Evolutionary conservation across 2,113 vertebrate species (phyloP), one percentile per base, ranked within the genome.

Genomic region (Oostethus manadensis): DNA sequence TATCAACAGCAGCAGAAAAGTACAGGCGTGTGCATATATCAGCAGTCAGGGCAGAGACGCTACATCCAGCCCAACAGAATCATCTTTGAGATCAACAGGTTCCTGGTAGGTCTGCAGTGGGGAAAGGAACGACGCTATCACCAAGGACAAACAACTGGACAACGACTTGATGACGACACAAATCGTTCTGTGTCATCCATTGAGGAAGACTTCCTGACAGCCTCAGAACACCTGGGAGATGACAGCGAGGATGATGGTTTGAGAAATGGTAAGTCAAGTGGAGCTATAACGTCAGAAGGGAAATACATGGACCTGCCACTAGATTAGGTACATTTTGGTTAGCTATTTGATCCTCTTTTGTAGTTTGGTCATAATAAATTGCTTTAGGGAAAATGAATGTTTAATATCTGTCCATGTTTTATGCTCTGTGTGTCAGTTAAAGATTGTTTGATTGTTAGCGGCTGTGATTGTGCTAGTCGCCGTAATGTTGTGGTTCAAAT

Each of bases 21-120:
- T 48, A 84, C 92, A 61, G 94, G 94, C 66, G 88, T 98, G 66
- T 99, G 94, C 73, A 70, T 99, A 86, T 87, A 97, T 77, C 94
- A 94, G 63, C 93, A 89, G 79, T 92, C 89, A 0, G 89, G 90
- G 60, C 87, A 86, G 29, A 89, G 85, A 76, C 82, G 71, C 66
- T 81, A 87, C 10, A 89, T 82, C 67, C 88, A 90, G 1, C 60
- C 94, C 35, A 84, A 87, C 55, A 92, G 89, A 83, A 89, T 98
- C 79, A 91, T 97, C 80, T 92, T 93, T 76, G 94, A 96, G 77
- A 94, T 99, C 81, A 99, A 97, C 87, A 98, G 95, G 84, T 98
- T 96, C 83, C 85, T 98, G 70, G 92, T 96, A 57, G 94, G 95
- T 17, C 87, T 99, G 33, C 93, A 97, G 78, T 91, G 93, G 22